phyloP scores from a whole-genome alignment of 2,888 invertebrate species.

The Drosophila mayaguana region DNA sequence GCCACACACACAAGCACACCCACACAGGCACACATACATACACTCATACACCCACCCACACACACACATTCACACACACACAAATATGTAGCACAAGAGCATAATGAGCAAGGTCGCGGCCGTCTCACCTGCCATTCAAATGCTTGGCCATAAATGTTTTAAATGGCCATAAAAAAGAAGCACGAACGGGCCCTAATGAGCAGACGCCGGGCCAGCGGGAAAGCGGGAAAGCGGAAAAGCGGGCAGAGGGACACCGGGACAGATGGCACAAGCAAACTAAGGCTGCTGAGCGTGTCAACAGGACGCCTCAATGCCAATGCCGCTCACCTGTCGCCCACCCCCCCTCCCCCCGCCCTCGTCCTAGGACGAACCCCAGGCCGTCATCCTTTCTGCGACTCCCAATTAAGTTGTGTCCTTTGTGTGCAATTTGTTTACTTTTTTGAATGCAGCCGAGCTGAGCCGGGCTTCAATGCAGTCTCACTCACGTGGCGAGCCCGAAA shows the following conservation, averaged over 20 bases:
- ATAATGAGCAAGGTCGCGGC: constrained; percentile 67
- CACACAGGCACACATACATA: constrained; percentile 7
- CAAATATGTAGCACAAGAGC: background rate
- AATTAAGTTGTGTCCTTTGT: constrained; percentile 53
- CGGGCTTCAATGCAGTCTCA: background rate
- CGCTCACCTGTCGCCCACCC: too few relatives aligned
- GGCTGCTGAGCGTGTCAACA: constrained; percentile 45
- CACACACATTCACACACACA: background rate
- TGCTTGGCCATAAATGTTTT: constrained; percentile 74
- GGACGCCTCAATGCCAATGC: constrained; percentile 38
- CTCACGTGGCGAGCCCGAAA: background rate
- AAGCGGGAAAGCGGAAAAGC: background rate
- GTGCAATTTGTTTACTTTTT: constrained; percentile 51
- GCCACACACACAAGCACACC: constrained; percentile 9
- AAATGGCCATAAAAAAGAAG: constrained; percentile 69
- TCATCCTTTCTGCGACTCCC: background rate
- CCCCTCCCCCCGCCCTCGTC: background rate
- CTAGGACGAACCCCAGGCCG: background rate
- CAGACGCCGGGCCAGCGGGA: constrained; percentile 5
- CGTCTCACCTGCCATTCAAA: constrained; percentile 72
- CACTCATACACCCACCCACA: constrained; percentile 2
- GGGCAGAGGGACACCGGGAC: background rate
- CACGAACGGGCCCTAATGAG: constrained; percentile 43
- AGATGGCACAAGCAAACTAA: constrained; percentile 16
- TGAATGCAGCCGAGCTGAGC: constrained; percentile 30